These are phyloP conservation scores for Synanthedon myopaeformis DNA, from an alignment of 2,888 invertebrate genomes.

Conservation along the genomic window DNA sequence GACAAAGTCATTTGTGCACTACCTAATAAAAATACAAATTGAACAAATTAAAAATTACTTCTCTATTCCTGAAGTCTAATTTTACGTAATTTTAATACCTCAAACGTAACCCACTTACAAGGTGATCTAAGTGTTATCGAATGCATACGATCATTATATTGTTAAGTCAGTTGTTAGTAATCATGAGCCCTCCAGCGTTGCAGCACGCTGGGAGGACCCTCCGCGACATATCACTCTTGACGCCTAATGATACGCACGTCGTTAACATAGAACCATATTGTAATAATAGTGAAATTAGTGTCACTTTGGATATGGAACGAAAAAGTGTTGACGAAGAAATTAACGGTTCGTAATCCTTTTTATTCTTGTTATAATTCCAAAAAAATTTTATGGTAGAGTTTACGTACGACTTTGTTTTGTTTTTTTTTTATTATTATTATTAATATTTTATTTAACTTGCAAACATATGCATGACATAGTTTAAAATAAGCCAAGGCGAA, in stretches of 20 bases:
- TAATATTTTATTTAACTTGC: no score
- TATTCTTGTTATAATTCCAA: no score
- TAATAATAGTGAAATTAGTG: background rate
- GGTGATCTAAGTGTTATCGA: background rate
- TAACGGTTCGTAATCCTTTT: background rate
- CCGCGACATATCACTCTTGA: background rate
- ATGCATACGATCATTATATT: background rate
- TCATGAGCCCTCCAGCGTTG: conserved; percentile 19
- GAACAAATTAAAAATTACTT: no score
- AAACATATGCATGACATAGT: no score
- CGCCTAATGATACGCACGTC: background rate
- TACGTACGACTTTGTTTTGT: no score
- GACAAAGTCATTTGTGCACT: no score
- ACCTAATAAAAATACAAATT: no score
- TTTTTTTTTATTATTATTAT: no score
- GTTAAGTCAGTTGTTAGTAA: conserved; percentile 10
- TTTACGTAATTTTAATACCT: background rate
- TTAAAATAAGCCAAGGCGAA: no score
- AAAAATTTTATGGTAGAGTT: no score
- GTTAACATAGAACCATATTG: background rate
- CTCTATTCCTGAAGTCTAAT: background rate
- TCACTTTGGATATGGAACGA: conserved; percentile 2
- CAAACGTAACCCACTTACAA: background rate
- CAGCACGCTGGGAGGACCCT: conserved; percentile 9
- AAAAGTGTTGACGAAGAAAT: background rate